Conservation (phyloP, 2,888 invertebrate genomes). For the Euphydryas editha region DNA sequence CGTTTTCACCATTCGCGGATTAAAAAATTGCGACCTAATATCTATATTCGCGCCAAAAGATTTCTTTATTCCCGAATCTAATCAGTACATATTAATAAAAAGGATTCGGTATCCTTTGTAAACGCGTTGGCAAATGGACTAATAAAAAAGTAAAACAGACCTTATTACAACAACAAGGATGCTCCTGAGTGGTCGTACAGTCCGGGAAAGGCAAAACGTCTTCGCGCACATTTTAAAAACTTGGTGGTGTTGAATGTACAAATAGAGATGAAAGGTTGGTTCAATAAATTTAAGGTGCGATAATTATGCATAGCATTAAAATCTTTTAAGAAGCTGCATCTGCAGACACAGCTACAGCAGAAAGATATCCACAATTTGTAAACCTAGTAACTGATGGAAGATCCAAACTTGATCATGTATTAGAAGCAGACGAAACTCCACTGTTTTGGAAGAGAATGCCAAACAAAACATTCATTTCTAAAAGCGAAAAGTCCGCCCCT, state of each 20-base stretch:
- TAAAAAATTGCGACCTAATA: too few species aligned
- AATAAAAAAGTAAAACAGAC: too few species aligned
- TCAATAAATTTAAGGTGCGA: conserved; percentile 45
- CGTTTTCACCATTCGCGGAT: too few species aligned
- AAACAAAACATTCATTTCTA: conserved; percentile 45
- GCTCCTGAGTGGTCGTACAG: conserved; percentile 43
- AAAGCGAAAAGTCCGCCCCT: conserved; percentile 41
- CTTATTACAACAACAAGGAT: too few species aligned
- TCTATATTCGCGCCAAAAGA: too few species aligned
- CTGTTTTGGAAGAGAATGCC: too few species aligned
- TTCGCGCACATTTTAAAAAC: conserved; percentile 45
- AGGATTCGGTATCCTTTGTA: too few species aligned
- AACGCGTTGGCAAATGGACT: too few species aligned
- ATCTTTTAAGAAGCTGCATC: conserved; percentile 43
- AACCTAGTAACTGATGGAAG: conserved; percentile 36
- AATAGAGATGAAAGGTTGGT: conserved; percentile 42
- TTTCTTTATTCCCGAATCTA: too few species aligned
- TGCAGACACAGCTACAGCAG: conserved; percentile 45
- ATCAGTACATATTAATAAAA: too few species aligned
- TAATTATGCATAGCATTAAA: conserved; percentile 44
- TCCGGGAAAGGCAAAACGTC: conserved; percentile 45
- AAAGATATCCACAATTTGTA: too few species aligned
- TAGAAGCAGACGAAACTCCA: conserved; percentile 45
- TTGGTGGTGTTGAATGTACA: conserved; percentile 36
- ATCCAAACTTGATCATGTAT: conserved; percentile 45